Conservation (phyloP, 2,888 invertebrate genomes). For the Coenonympha arcania region DNA sequence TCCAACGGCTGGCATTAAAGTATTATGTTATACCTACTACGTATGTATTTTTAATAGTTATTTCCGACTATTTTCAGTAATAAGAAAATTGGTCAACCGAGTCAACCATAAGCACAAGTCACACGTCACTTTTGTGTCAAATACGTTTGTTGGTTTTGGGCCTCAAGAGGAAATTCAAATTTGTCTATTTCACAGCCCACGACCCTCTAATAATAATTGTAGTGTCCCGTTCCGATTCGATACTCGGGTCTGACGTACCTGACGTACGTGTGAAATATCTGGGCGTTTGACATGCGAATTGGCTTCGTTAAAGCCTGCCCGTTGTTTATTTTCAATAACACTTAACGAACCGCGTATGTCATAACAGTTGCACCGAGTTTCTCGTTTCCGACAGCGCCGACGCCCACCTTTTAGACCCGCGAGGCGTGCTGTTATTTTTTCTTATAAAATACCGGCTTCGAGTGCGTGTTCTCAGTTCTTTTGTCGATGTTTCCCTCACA, state of each 20-base stretch:
- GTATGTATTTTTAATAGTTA: background rate
- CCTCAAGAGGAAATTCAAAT: constrained; percentile 17
- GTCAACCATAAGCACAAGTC: no score
- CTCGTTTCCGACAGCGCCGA: constrained; percentile 62
- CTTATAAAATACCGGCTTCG: constrained; percentile 57
- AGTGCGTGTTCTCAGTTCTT: constrained; percentile 70
- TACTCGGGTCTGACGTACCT: constrained; percentile 16
- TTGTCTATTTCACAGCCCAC: constrained; percentile 24
- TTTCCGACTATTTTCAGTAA: background rate
- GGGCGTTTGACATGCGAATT: constrained; percentile 33
- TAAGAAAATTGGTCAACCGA: background rate
- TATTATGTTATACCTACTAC: no score
- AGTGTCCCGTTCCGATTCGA: constrained; percentile 25
- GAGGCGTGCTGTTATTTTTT: constrained; percentile 63
- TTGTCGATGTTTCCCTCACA: constrained; percentile 66
- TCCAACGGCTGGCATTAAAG: constrained; percentile 26
- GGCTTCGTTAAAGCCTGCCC: constrained; percentile 43
- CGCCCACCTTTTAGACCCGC: constrained; percentile 63
- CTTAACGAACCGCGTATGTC: constrained; percentile 65
- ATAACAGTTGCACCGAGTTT: constrained; percentile 70
- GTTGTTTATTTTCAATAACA: constrained; percentile 62
- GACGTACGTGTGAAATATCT: constrained; percentile 28
- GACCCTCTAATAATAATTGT: constrained; percentile 29
- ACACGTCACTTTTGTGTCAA: constrained; percentile 16
- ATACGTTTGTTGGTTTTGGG: constrained; percentile 18